Conservation (phyloP, 2,888 invertebrate species). For the Chydorus sphaericus region DNA sequence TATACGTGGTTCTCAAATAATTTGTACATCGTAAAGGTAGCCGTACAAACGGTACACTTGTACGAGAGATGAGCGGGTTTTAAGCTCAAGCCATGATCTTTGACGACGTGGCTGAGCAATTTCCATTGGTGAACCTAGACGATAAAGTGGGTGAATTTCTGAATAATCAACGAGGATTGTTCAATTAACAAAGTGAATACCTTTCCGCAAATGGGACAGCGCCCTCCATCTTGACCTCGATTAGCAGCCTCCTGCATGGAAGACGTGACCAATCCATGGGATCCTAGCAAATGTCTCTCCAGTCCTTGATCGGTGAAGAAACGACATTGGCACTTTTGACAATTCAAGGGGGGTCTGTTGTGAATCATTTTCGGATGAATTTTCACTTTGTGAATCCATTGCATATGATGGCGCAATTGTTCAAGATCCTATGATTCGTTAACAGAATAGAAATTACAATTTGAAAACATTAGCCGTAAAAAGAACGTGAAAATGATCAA, state of each 20-base stretch:
- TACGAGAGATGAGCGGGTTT: conserved; percentile 87
- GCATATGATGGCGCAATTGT: conserved; percentile 88
- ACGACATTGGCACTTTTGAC: conserved; percentile 88
- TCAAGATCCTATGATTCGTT: conserved; percentile 51
- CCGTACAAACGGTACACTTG: conserved; percentile 88
- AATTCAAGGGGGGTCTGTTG: conserved; percentile 83
- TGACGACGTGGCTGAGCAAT: conserved; percentile 74
- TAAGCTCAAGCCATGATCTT: conserved; percentile 78
- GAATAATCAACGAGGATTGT: not conserved
- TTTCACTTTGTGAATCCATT: conserved; percentile 94
- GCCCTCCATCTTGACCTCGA: conserved; percentile 81
- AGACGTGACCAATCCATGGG: conserved; percentile 85
- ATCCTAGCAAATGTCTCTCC: conserved; percentile 83
- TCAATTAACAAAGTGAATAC: conserved; percentile 36
- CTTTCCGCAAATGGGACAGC: conserved; percentile 88
- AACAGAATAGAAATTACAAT: not conserved
- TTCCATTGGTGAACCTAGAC: conserved; percentile 82
- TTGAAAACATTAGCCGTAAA: not conserved
- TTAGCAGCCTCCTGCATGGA: conserved; percentile 94
- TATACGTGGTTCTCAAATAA: conserved; percentile 89
- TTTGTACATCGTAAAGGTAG: conserved; percentile 89
- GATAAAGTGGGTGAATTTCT: not conserved
- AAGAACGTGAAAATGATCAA: not conserved
- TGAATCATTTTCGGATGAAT: conserved; percentile 93
- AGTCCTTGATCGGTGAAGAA: conserved; percentile 96